These are phyloP conservation scores for Microctonus hyperodae DNA, from an alignment of 2,888 invertebrate genomes.

Conservation along the genomic window DNA sequence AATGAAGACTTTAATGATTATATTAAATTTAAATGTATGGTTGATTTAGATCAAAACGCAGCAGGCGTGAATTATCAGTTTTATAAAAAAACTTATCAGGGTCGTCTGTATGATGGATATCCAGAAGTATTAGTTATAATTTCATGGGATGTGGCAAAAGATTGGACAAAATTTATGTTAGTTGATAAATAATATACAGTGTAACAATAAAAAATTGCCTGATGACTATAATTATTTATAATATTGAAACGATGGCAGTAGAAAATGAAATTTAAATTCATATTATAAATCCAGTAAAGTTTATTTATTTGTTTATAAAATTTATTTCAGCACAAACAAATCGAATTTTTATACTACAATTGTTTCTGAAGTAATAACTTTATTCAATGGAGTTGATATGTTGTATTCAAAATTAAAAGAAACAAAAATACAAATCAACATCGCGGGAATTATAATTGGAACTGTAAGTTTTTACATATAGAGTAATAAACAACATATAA, in stretches of 20 bases:
- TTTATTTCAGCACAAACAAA: neutral
- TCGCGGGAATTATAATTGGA: neutral
- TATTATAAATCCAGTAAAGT: too few species aligned
- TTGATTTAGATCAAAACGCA: neutral
- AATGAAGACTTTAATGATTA: neutral
- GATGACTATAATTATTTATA: neutral
- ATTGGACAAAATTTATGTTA: too few species aligned
- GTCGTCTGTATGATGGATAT: neutral
- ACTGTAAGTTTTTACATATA: neutral
- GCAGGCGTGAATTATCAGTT: too few species aligned
- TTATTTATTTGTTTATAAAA: too few species aligned
- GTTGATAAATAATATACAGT: too few species aligned
- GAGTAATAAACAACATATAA: too few species aligned
- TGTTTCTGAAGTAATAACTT: neutral
- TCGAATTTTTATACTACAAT: neutral
- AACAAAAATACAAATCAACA: neutral
- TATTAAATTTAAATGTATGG: neutral
- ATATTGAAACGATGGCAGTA: neutral
- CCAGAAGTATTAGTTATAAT: neutral
- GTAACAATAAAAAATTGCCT: neutral
- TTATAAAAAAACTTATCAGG: neutral
- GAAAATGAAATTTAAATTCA: neutral
- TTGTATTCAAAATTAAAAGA: neutral
- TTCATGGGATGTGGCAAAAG: neutral
- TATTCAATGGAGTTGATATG: neutral